Base-by-base conservation (phyloP, 2,113 vertebrate genomes). In the Eulacestoma nigropectus region DNA sequence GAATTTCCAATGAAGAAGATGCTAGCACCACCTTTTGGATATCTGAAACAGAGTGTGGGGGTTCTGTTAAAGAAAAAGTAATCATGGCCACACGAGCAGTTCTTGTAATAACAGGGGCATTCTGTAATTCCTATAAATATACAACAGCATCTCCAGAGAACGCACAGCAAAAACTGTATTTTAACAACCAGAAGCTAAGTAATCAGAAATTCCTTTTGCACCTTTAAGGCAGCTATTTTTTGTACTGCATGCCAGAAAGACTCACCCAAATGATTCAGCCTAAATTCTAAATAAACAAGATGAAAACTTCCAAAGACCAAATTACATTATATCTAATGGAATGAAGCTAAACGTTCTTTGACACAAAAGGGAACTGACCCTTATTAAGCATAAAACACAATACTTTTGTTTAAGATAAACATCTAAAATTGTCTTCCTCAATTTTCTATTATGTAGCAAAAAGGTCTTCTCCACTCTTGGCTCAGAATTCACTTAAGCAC, bases 21-120 rank as follows among this genome's bases (percentile, higher is more conserved):
- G 95, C 89, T 73, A 98, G 97, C 96, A 97, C 97, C 97, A 98
- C 81, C 95, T 98, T 98, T 97, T 98, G 98, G 95, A 98, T 90
- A 89, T 84, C 98, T 98, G 96, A 95, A 97, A 97, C 23, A 95
- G 32, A 85, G 41, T 74, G 63, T 69, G 18, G 14, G 19, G 17
- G 1, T 89, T 93, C 55, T 35, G 42, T 81, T 87, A 80, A 83
- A 75, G 7, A 49, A 75, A 76, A 78, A 63, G 39, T 12, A 60
- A 13, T 46, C 44, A 77, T 1, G 4, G 37, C 18, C 18, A 73
- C 27, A 65, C 0, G 0, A 12, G 56, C 30, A 87, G 29, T 8
- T 74, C 14, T 56, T 3, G 1, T 13, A 76, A 68, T 39, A 72
- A 80, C 5, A 63, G 21, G 2, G 2, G 0, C 0, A 11, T 42